phyloP scores from a whole-genome alignment of 1,140 invertebrate species.

The Diprion similis region DNA sequence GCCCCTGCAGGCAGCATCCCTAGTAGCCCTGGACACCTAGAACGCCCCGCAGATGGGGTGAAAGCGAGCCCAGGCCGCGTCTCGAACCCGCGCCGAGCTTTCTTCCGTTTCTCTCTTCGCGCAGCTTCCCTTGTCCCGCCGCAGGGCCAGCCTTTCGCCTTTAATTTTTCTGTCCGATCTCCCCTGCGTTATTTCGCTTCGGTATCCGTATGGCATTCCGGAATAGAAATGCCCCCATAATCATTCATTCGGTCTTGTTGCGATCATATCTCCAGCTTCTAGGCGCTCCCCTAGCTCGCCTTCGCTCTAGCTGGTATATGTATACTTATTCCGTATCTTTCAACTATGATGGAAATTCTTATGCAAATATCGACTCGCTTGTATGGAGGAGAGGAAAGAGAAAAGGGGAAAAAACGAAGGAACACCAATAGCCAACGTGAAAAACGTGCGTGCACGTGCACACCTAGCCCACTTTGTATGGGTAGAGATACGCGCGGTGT shows the following conservation, averaged over 20 bases:
- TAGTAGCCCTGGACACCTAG: slow-evolving; percentile 5
- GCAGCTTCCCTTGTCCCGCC: no score
- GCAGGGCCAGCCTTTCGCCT: no score
- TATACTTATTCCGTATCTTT: no score
- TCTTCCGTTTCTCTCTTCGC: no score
- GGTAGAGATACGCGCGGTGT: no score
- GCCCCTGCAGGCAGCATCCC: background rate
- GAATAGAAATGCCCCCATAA: slow-evolving; percentile 8
- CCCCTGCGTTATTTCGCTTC: background rate
- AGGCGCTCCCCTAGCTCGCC: no score
- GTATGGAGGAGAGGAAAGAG: no score
- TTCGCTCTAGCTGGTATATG: no score
- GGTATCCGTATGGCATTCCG: slow-evolving; percentile 12
- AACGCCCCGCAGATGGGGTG: slow-evolving; percentile 11
- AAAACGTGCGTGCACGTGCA: background rate
- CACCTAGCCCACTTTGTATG: no score
- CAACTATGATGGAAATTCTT: background rate
- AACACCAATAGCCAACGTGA: background rate
- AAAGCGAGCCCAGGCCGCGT: background rate
- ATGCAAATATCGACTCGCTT: background rate
- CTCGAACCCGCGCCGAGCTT: background rate
- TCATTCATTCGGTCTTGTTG: slow-evolving; percentile 10
- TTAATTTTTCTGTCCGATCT: no score
- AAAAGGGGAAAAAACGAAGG: background rate
- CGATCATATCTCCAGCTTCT: background rate